phyloP scores from a whole-genome alignment of 2,113 vertebrate species.

The Antechinus flavipes region DNA sequence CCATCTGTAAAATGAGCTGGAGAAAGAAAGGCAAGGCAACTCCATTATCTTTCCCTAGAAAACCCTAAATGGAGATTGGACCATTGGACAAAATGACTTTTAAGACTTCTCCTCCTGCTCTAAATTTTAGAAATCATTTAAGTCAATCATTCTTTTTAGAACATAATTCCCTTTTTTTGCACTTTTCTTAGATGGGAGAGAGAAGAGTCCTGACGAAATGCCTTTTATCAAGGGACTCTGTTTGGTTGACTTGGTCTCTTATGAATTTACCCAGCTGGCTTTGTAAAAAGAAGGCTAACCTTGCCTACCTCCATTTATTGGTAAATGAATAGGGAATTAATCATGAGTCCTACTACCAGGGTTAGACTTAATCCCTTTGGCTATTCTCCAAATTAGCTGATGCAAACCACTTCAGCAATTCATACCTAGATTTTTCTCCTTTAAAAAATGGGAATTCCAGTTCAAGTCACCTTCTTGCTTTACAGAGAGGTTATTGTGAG shows the following conservation, averaged over 20 bases:
- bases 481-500: constrained; percentile 7
- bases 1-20: neutral
- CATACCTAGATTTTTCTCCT: neutral
- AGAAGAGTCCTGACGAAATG: neutral
- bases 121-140: neutral
- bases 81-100: neutral
- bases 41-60: neutral
- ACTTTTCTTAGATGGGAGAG: neutral
- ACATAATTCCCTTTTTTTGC: neutral
- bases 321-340: neutral
- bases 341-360: accelerated
- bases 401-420: neutral
- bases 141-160: neutral
- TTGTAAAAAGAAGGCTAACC: neutral
- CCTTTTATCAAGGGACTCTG: neutral
- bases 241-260: neutral
- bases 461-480: constrained; percentile 25
- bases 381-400: accelerated
- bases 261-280: neutral
- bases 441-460: neutral
- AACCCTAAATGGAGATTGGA: neutral
- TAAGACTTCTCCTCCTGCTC: neutral
- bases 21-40: neutral
- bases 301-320: neutral
- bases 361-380: neutral